A percentile compares a stretch with the other conserved stretches of the same genome.
Evolutionary conservation across 2,888 invertebrate species (phyloP).

Genomic region (Tolmerus cingulatus): DNA sequence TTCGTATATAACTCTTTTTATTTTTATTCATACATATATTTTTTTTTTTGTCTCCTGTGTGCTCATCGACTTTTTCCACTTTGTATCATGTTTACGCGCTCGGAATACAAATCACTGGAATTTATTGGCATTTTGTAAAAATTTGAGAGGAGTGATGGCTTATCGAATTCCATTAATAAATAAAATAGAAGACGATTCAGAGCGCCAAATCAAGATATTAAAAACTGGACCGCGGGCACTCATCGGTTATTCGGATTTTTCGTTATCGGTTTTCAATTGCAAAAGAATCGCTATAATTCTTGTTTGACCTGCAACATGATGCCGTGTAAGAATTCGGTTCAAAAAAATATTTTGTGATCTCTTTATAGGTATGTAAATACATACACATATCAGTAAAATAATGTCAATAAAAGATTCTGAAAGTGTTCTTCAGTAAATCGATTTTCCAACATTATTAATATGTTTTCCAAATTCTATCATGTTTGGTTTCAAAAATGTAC

Average conservation of each 20-base stretch:
- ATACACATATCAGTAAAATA: background rate
- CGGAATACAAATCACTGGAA: slow-evolving; percentile 32
- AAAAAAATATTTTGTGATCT: background rate
- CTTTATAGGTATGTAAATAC: too few relatives aligned
- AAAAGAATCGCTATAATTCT: background rate
- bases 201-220: background rate
- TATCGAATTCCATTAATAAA: background rate
- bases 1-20: background rate
- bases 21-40: background rate
- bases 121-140: slow-evolving; percentile 22
- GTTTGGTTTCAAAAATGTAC: too few relatives aligned
- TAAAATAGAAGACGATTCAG: background rate
- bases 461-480: too few relatives aligned
- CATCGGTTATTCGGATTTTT: background rate
- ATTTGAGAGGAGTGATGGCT: background rate
- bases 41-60: background rate
- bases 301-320: background rate
- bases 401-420: background rate
- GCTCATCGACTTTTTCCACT: background rate
- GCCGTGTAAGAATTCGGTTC: background rate
- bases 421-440: background rate
- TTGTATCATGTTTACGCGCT: slow-evolving; percentile 11
- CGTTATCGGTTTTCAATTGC: background rate
- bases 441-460: too few relatives aligned
- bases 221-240: background rate